Evolutionary conservation across 2,113 vertebrate species (phyloP).

Genomic region (Enhydra lutris): DNA sequence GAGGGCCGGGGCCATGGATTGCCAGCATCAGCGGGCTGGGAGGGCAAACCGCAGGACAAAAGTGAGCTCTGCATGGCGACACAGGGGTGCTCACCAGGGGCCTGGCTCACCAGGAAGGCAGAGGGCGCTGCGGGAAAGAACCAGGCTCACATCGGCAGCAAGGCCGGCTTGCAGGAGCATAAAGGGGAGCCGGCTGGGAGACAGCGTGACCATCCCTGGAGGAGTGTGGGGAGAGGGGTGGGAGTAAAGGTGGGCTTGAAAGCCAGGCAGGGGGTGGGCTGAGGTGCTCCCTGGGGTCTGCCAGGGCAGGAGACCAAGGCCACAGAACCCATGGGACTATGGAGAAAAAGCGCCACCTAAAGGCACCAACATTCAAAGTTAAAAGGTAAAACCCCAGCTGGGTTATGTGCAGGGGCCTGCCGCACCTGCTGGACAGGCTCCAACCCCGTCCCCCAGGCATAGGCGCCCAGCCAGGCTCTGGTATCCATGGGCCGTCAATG

Average conservation of each 20-base stretch:
- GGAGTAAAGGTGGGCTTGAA: too few relatives aligned
- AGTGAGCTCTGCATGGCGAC: not conserved
- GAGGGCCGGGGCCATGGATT: too few relatives aligned
- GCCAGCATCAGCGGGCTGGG: fast-evolving
- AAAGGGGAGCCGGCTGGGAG: not conserved
- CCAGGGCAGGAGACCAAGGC: not conserved
- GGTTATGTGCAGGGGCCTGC: not conserved
- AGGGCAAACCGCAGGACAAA: not conserved
- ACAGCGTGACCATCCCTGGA: fast-evolving
- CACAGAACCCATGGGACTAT: fast-evolving
- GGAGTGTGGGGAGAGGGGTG: too few relatives aligned
- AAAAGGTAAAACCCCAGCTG: not conserved
- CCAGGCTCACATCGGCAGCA: not conserved
- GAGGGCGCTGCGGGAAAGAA: not conserved
- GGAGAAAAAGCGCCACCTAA: too few relatives aligned
- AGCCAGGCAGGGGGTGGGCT: too few relatives aligned
- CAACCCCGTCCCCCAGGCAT: fast-evolving
- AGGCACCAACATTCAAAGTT: too few relatives aligned
- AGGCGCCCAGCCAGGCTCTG: not conserved
- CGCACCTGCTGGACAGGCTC: not conserved
- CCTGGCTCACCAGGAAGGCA: not conserved
- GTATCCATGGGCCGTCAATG: fast-evolving
- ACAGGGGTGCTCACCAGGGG: not conserved
- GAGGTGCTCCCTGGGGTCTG: not conserved
- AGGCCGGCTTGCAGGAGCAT: fast-evolving